Evolutionary conservation across 2,113 vertebrate species (phyloP).

Genomic region (Steatornis caripensis): DNA sequence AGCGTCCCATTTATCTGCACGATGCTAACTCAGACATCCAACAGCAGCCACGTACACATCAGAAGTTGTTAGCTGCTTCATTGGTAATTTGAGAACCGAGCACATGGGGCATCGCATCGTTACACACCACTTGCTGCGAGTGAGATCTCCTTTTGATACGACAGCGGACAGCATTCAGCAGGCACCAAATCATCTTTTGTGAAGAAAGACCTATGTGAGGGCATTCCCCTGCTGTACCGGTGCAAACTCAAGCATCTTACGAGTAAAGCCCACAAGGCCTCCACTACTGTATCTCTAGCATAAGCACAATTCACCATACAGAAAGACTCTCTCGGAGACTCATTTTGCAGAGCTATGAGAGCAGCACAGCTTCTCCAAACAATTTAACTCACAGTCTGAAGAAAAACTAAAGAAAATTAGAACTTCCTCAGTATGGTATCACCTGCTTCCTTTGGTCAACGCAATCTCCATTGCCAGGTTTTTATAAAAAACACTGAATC

Average conservation of each 20-base stretch:
- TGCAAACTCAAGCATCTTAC: neutral
- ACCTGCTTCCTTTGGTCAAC: neutral
- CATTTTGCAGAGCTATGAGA: neutral
- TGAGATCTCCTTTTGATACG: neutral
- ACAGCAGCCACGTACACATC: neutral
- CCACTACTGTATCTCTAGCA: neutral
- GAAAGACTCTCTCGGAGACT: neutral
- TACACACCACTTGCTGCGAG: neutral
- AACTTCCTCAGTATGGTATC: neutral
- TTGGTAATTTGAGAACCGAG: neutral
- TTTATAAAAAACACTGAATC: neutral
- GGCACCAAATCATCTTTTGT: neutral
- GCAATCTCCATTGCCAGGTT: neutral
- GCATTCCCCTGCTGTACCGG: neutral
- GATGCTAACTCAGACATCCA: neutral
- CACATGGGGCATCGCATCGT: accelerated
- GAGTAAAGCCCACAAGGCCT: neutral
- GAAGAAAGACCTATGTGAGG: neutral
- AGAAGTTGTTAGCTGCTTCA: neutral
- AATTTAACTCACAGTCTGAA: neutral
- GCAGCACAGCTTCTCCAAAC: neutral
- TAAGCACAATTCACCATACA: neutral
- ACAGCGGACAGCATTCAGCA: neutral
- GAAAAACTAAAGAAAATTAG: neutral
- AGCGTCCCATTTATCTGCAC: neutral